phyloP scores from a whole-genome alignment of 2,113 vertebrate genomes.

The Electrona antarctica region DNA sequence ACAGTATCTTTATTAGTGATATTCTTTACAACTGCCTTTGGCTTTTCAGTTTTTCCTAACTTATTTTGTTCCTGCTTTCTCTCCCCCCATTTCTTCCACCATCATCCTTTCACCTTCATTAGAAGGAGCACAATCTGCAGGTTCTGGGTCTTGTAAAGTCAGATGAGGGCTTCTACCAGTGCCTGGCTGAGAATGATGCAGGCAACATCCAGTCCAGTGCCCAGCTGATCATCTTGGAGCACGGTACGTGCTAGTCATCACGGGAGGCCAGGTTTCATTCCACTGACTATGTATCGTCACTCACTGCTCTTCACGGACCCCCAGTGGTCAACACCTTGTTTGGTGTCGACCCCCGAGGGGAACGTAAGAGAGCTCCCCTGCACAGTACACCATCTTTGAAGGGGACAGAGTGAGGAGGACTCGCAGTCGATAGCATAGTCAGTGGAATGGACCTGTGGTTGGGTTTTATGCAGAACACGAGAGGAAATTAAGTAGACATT shows the following conservation, averaged over 20 bases:
- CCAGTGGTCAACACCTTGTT: neutral
- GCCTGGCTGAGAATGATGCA: slow-evolving; percentile 94
- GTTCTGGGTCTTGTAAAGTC: slow-evolving; percentile 96
- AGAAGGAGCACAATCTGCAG: slow-evolving; percentile 98
- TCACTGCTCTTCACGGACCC: neutral
- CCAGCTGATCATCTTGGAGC: slow-evolving; percentile 95
- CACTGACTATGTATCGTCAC: neutral
- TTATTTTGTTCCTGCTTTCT: neutral
- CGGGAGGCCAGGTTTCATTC: neutral
- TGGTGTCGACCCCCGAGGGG: slow-evolving; percentile 14
- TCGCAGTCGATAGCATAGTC: slow-evolving; percentile 36
- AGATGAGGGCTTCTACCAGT: slow-evolving; percentile 98
- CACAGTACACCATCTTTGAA: slow-evolving; percentile 18
- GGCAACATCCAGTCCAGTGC: slow-evolving; percentile 93
- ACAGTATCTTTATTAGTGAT: too few species aligned
- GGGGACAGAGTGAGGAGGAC: slow-evolving; percentile 26
- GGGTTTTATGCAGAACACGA: slow-evolving; percentile 35
- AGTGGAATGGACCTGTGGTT: slow-evolving; percentile 38
- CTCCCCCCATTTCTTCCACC: slow-evolving; percentile 24
- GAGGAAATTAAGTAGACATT: slow-evolving; percentile 31
- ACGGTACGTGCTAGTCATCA: slow-evolving; percentile 81
- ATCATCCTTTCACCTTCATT: too few species aligned
- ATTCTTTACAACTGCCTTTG: neutral
- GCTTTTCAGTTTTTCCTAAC: neutral
- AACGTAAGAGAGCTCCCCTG: slow-evolving; percentile 7